Percentiles rank a stretch among this genome's conserved stretches.
phyloP scores from a whole-genome alignment of 1,140 invertebrate species.

The Antheraea pernyi region DNA sequence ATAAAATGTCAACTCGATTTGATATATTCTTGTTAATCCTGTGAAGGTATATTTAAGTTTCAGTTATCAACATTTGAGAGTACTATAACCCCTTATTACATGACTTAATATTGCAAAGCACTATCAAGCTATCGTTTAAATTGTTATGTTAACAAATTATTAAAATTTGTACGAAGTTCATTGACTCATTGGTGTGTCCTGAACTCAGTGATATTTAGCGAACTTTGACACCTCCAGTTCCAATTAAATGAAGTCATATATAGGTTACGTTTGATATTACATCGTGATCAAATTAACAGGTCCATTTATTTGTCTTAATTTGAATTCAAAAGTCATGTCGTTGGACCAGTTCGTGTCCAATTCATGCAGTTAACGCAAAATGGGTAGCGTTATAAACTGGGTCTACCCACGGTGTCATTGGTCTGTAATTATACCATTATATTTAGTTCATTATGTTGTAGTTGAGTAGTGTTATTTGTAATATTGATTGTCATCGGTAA shows the following conservation, averaged over 20 bases:
- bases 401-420: neutral
- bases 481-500: no score
- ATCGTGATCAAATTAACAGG: neutral
- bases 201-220: neutral
- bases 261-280: neutral
- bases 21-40: no score
- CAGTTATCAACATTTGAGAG: no score
- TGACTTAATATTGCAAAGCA: no score
- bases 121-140: no score
- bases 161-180: no score
- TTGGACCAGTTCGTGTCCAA: neutral
- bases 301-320: neutral
- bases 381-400: neutral
- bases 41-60: no score
- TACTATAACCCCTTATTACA: no score
- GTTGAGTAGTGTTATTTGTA: no score
- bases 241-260: neutral
- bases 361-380: neutral
- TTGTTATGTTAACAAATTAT: no score
- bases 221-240: neutral
- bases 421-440: neutral
- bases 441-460: neutral
- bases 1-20: no score
- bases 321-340: neutral
- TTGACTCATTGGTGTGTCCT: no score